Evolutionary conservation across 2,888 invertebrate species (phyloP).

Genomic region (Caenorhabditis macrosperma): DNA sequence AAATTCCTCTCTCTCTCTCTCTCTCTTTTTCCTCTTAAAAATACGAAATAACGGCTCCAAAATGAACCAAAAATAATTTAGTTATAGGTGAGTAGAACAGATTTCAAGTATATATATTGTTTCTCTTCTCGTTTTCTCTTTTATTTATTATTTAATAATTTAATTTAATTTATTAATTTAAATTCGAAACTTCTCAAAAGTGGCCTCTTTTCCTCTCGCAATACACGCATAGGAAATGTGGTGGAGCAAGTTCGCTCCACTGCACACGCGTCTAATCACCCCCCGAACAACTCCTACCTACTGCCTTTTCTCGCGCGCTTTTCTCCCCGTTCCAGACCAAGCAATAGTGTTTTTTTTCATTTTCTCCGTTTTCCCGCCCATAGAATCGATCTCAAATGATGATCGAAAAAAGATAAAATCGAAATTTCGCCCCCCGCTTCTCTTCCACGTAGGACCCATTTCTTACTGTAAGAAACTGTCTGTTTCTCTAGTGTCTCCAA

Average conservation of each 20-base stretch:
- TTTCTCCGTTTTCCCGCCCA: background rate
- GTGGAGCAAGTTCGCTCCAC: background rate
- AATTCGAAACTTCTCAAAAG: conserved; percentile 3
- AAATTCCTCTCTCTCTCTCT: background rate
- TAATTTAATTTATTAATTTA: conserved; percentile 16
- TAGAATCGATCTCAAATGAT: conserved; percentile 8
- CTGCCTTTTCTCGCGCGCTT: conserved; percentile 47
- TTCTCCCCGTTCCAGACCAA: conserved; percentile 37
- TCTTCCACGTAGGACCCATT: conserved; percentile 19
- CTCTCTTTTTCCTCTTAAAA: background rate
- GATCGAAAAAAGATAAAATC: background rate
- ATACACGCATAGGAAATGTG: background rate
- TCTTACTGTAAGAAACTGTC: conserved; percentile 21
- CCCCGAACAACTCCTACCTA: conserved; percentile 26
- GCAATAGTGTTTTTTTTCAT: conserved; percentile 24
- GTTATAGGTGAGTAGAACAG: conserved; percentile 7
- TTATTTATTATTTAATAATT: background rate
- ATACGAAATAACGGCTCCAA: conserved; percentile 34
- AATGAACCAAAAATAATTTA: conserved; percentile 43
- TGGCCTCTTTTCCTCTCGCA: conserved; percentile 7
- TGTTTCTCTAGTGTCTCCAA: background rate
- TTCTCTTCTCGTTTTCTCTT: background rate
- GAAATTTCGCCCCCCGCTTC: no score
- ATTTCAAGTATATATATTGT: no score
- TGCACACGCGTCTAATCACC: background rate